Percentiles rank a stretch among this genome's conserved stretches.
Conservation (phyloP, 2,797 vertebrate species). For the Tolypeutes matacus region DNA sequence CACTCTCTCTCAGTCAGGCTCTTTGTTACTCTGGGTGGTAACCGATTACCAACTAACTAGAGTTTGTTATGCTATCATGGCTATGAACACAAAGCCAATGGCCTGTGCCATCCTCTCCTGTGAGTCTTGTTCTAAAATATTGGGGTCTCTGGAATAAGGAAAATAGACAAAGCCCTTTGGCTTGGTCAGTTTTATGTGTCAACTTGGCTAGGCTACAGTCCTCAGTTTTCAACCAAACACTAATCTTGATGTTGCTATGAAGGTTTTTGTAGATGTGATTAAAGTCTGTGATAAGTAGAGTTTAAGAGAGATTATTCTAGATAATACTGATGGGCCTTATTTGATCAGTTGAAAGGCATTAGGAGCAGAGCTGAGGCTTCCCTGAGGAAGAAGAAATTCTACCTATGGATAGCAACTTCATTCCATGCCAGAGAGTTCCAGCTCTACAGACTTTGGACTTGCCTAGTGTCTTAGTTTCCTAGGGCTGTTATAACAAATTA, state of each 20-base stretch:
- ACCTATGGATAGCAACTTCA: neutral
- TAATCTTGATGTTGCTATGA: neutral
- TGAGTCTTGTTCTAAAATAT: neutral
- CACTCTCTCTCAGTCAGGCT: neutral
- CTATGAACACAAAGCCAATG: neutral
- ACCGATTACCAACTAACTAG: neutral
- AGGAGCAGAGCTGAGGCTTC: neutral
- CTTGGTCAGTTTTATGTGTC: neutral
- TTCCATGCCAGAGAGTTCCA: neutral
- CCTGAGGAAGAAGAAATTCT: neutral
- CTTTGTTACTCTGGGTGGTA: neutral
- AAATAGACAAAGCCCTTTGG: neutral
- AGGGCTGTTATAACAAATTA: too few species aligned
- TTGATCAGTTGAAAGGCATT: neutral
- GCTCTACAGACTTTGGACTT: neutral
- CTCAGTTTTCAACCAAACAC: neutral
- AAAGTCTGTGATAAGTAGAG: neutral
- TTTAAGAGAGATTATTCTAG: neutral
- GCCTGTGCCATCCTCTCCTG: neutral
- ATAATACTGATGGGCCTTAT: neutral
- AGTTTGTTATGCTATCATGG: neutral
- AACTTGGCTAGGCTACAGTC: neutral
- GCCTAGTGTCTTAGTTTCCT: neutral
- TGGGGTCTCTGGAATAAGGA: neutral
- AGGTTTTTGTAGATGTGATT: neutral